Base-by-base conservation (phyloP, 2,888 invertebrate genomes). In the Bugulina stolonifera region DNA sequence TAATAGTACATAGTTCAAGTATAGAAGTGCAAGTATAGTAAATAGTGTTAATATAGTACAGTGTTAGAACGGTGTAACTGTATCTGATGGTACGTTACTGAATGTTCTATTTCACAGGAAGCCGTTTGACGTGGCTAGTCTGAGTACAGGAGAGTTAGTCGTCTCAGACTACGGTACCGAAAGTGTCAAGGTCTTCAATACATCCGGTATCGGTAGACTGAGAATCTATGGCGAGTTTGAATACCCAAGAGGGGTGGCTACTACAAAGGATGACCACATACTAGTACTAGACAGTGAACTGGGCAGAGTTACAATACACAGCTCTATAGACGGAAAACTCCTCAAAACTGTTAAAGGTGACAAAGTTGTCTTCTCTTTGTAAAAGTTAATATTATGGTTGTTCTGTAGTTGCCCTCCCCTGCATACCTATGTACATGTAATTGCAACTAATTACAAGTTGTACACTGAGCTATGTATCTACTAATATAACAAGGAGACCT, bases 201-300 rank as follows among this genome's bases (percentile, higher is more conserved):
- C 72, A 0, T 72, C 74, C 2, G 64, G 64, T 27, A 64, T 64
- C 32, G 64, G 64, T 27, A 27, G 64, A 32, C 74, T 73, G 23
- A 74, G 75, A 3, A 78, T 81, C 34, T 74, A 74, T n/a, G 78
- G 78, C 5, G 75, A 75, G 29, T 77, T 82, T 32, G 77, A 79
- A 71, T 78, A 80, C 74, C 81, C 82, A 25, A 77, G 82, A 72
- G 82, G 82, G 1, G 77, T 82, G 69, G 77, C 80, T 0, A 75
- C 75, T 0, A 80, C 76, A 71, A 75, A 72, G 3, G 75, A 76
- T 23, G 78, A 79, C 22, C 77, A 80, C 52, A 77, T 81, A n/a
- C 76, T 82, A 34, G 79, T 81, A n/a, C 77, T 82, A 0, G 82
- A 82, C 73, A 78, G 80, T 54, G 76, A 77, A 14, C 73, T 76